Percentiles rank a stretch among this genome's conserved stretches.
Evolutionary conservation across 1,140 invertebrate genomes (phyloP).

Genomic region (Laupala kohalensis): DNA sequence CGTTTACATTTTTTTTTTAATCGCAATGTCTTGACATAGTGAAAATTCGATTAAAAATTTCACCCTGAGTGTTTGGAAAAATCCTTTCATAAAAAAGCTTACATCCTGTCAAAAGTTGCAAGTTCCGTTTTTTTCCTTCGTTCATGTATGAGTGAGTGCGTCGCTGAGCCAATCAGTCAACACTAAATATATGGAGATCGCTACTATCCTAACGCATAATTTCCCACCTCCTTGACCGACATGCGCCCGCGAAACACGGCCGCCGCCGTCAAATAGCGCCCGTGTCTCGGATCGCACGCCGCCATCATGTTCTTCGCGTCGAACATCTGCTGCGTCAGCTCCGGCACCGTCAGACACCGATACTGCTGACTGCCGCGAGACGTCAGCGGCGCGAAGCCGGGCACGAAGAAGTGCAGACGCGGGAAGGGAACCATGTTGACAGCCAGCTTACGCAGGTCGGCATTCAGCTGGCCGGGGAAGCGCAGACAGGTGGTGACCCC

Average conservation of each 20-base stretch:
- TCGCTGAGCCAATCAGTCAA: too few relatives aligned
- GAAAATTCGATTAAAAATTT: too few relatives aligned
- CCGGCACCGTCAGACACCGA: constrained; percentile 72
- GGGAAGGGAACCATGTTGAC: constrained; percentile 98
- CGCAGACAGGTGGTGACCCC: constrained; percentile 60
- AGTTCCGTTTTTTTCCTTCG: too few relatives aligned
- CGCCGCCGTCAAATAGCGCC: constrained; percentile 75
- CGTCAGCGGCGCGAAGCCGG: constrained; percentile 87
- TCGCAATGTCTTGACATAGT: too few relatives aligned
- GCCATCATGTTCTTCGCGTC: constrained; percentile 82
- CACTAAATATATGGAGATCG: too few relatives aligned
- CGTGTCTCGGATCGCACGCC: constrained; percentile 87
- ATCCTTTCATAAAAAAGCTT: too few relatives aligned
- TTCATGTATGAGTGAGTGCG: too few relatives aligned
- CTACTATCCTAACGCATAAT: too few relatives aligned
- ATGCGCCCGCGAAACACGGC: constrained; percentile 59
- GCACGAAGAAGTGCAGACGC: constrained; percentile 93
- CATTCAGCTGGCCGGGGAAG: constrained; percentile 65
- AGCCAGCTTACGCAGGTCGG: constrained; percentile 86
- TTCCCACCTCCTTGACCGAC: constrained; percentile 48
- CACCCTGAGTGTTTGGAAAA: too few relatives aligned
- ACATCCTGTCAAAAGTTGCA: too few relatives aligned
- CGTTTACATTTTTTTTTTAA: too few relatives aligned
- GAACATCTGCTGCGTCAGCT: constrained; percentile 71
- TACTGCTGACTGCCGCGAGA: constrained; percentile 77